Evolutionary conservation across 2,888 invertebrate species (phyloP).

Genomic region (Prostheceraeus crozeri): DNA sequence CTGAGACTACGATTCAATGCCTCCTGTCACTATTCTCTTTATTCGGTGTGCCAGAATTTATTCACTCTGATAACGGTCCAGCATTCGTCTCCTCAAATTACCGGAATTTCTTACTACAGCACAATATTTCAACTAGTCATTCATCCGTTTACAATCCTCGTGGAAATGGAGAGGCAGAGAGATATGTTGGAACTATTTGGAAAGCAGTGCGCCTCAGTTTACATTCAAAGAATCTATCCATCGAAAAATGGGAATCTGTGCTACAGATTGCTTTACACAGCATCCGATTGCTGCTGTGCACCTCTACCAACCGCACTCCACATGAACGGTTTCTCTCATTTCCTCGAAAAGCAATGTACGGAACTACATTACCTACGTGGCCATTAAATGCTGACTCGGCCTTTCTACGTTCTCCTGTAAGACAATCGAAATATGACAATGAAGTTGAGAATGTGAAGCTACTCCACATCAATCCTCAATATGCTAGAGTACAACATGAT

Average conservation of each 20-base stretch:
- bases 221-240: neutral
- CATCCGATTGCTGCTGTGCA: constrained; percentile 29
- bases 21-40: constrained; percentile 38
- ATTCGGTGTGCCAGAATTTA: too few species aligned
- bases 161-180: constrained; percentile 24
- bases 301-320: constrained; percentile 28
- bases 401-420: constrained; percentile 2
- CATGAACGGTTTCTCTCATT: constrained; percentile 28
- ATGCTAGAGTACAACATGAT: constrained; percentile 34
- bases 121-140: too few species aligned
- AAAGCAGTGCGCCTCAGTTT: constrained; percentile 28
- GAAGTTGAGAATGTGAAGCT: constrained; percentile 10
- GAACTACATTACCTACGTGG: constrained; percentile 16
- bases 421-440: constrained; percentile 20
- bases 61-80: too few species aligned
- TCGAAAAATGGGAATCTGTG: constrained; percentile 8
- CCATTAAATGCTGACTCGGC: constrained; percentile 4
- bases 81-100: too few species aligned
- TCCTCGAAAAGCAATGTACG: constrained; percentile 5
- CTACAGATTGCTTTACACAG: constrained; percentile 22
- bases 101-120: too few species aligned
- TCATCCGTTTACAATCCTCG: too few species aligned
- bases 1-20: constrained; percentile 33
- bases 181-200: constrained; percentile 29
- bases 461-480: constrained; percentile 33